Base-by-base conservation (phyloP, 1,140 invertebrate species). In the Palaemon carinicauda region DNA sequence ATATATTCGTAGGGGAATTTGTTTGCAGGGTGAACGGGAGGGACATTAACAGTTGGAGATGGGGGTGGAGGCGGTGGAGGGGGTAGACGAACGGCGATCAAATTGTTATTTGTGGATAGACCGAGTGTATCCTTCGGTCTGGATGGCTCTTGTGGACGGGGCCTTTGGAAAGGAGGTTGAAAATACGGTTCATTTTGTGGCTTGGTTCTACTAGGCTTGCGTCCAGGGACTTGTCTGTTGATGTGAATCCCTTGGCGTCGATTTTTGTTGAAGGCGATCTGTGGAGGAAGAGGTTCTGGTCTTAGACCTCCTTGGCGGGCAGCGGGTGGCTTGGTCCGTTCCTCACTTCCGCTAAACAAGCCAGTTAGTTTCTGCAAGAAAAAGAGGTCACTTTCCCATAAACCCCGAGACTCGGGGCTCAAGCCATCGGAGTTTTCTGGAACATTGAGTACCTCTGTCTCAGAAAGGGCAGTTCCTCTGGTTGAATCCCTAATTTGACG, bases 351-450 rank as follows among this genome's bases (percentile, higher is more conserved):
- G 41, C 77, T 77, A 60, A 86, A 86, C 5, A 86, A 27, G 0
- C 77, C 75, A 0, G 83, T 80, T 17, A 86, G 21, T 69, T 86
- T 86, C 21, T 86, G 77, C 5, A 86, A 51, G 77, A 86, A 86
- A 60, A 86, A 86, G 19, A 86, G 50, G 60, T 86, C 83, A 53
- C 77, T 86, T 50, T 86, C 83, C 83, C 83, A 86, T 7, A 86
- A 31, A 1, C 83, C 83, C 14, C 83, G 60, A 69, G 60, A 69
- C n/a, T 69, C 60, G 1, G 51, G 53, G 1, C 1, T 12, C 33
- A 27, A 24, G 31, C 24, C 33, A 41, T 52, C 51, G 0, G 21
- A n/a, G n/a, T n/a, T 27, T 71, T 51, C 21, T 12, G 50, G 3
- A 7, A 24, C 21, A 0, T 29, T 14, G 2, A 24, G 27, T 14